Evolutionary conservation across 2,797 vertebrate species (phyloP), one percentile per base, ranked within the genome.

Genomic region (Champsocephalus esox): DNA sequence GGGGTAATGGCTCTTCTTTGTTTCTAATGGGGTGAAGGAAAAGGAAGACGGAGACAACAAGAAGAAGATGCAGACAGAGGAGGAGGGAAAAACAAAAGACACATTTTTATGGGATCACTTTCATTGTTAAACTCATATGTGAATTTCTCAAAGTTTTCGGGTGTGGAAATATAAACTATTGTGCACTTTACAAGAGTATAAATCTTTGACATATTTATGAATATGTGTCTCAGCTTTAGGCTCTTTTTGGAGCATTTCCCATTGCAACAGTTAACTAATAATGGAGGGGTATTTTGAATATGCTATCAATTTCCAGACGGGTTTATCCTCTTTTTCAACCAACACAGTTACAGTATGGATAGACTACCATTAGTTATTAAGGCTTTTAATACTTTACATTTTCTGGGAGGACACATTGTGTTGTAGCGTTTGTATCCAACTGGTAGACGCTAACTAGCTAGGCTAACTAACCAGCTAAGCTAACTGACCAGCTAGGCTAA

Each of bases 1-100:
- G 88, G 70, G 67, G 49, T 69, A 46, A 82, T 77, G 79, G 68
- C 51, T 73, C 57, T 52, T 49, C 72, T 85, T 77, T 77, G 81
- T 79, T 64, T 76, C 67, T 79, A 78, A 86, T 81, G 68, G 41
- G 75, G 63, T 38, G 38, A 65, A 56, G 51, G 65, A 44, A 61
- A 44, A 58, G 75, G 52, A 28, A 61, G 70, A 66, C 4, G 9
- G 17, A 54, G 75, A 12, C 43, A 61, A 13, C 34, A 55, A 57
- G 70, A 63, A 58, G 46, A 69, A 21, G 73, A 70, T 65, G 21
- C 60, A 61, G 51, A 16, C 21, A 49, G 64, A 74, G 44, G 13
- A 61, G 56, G 17, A 45, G 46, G 14, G 32, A 19, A 43, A 58
- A 57, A 34, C 3, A 17, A 21, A 46, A 21, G 3, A 4, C 28